These are phyloP conservation scores for Microtus agrestis DNA, from an alignment of 2,797 vertebrate species.

Conservation along the genomic window DNA sequence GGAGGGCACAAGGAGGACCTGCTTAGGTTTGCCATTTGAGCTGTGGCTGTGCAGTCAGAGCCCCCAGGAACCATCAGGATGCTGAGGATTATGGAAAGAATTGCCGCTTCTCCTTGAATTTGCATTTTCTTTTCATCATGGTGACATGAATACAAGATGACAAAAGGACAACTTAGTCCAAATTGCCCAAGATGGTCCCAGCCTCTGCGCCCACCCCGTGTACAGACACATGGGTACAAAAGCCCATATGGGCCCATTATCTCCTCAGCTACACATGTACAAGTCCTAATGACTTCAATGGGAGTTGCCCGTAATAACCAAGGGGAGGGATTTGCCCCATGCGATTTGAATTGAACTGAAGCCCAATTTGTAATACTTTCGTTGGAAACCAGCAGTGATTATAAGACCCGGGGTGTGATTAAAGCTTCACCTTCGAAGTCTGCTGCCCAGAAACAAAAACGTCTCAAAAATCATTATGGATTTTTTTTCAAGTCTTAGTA, in stretches of 20 bases:
- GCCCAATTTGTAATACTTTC: conserved; percentile 83
- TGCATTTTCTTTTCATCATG: conserved; percentile 80
- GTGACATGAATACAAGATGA: conserved; percentile 53
- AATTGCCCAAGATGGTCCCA: conserved; percentile 71
- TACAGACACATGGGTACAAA: conserved; percentile 68
- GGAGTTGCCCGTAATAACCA: conserved; percentile 71
- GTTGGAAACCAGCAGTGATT: conserved; percentile 82
- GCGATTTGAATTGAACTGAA: conserved; percentile 80
- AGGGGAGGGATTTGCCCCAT: conserved; percentile 75
- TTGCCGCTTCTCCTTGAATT: conserved; percentile 33
- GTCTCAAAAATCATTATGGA: conserved; percentile 80
- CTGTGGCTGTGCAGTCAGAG: background rate
- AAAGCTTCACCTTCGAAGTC: conserved; percentile 84
- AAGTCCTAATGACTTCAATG: conserved; percentile 80
- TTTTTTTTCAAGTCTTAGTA: conserved; percentile 70
- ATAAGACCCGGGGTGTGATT: conserved; percentile 83
- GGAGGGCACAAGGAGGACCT: background rate
- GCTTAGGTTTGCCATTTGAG: background rate
- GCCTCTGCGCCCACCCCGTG: conserved; percentile 23
- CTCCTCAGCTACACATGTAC: conserved; percentile 78
- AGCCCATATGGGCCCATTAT: conserved; percentile 76
- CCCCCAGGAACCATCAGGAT: conserved; percentile 28
- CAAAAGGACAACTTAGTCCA: conserved; percentile 74
- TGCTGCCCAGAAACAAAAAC: conserved; percentile 78
- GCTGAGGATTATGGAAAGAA: conserved; percentile 4